Conservation (phyloP, 2,888 invertebrate genomes). For the Seira sanloemensis region DNA sequence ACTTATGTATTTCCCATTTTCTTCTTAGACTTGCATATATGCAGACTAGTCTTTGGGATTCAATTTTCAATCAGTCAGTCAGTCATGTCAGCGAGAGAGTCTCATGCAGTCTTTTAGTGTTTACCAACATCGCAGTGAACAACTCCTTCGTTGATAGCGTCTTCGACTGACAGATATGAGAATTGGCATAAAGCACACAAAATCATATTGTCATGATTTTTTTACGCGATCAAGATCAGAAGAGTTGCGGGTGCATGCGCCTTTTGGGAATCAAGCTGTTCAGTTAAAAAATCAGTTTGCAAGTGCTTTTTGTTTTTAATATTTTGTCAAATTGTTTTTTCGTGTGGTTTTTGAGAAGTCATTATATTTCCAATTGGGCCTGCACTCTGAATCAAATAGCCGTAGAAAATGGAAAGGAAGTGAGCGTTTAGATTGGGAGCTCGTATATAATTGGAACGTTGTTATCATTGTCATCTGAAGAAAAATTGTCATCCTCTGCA, state of each 20-base stretch:
- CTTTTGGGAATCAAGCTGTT: not conserved
- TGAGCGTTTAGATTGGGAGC: not conserved
- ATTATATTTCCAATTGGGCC: not conserved
- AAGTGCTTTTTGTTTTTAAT: not conserved
- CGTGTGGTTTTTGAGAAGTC: not conserved
- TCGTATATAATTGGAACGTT: conserved; percentile 9
- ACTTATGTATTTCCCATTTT: not conserved
- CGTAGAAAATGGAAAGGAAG: conserved; percentile 5
- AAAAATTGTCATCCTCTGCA: conserved; percentile 6
- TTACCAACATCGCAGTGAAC: too few relatives aligned
- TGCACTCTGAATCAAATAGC: not conserved
- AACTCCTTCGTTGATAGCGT: not conserved
- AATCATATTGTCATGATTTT: not conserved
- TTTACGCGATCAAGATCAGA: not conserved
- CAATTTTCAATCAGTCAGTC: not conserved
- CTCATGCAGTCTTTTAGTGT: not conserved
- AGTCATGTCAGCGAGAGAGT: not conserved
- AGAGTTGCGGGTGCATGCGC: not conserved
- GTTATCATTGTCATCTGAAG: not conserved
- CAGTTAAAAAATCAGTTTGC: not conserved
- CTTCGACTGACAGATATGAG: not conserved
- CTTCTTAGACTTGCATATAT: not conserved
- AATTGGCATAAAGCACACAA: not conserved
- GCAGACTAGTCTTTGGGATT: not conserved
- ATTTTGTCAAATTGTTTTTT: not conserved